A percentile compares a stretch with the other conserved stretches of the same genome.
phyloP scores from a whole-genome alignment of 2,888 invertebrate genomes.

The Cosmia trapezina region DNA sequence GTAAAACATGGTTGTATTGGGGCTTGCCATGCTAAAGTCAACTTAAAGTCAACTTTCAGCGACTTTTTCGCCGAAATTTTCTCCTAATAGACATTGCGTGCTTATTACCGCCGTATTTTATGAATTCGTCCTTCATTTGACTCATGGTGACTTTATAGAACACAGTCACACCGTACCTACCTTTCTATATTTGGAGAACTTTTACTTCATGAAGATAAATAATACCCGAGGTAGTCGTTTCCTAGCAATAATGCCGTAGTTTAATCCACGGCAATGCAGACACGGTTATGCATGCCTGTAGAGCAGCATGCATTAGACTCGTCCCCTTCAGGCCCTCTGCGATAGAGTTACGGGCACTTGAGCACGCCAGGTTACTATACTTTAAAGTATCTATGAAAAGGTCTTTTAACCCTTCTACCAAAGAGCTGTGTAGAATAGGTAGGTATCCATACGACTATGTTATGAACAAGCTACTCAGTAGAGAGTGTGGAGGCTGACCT shows the following conservation, averaged over 20 bases:
- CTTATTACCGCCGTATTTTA: slow-evolving; percentile 21
- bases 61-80: slow-evolving; percentile 2
- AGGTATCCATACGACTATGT: slow-evolving; percentile 11
- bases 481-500: slow-evolving; percentile 1
- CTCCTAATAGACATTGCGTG: slow-evolving; percentile 16
- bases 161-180: background rate
- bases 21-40: slow-evolving; percentile 7
- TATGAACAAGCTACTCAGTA: slow-evolving; percentile 33
- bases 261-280: slow-evolving; percentile 49
- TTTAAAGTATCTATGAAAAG: slow-evolving; percentile 55
- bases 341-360: slow-evolving; percentile 77
- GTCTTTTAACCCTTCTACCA: slow-evolving; percentile 44
- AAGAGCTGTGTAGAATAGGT: slow-evolving; percentile 18
- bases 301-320: slow-evolving; percentile 61
- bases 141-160: slow-evolving; percentile 14
- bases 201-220: slow-evolving; percentile 22
- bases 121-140: slow-evolving; percentile 26
- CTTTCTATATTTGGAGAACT: slow-evolving; percentile 4
- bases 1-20: background rate
- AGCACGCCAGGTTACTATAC: slow-evolving; percentile 71
- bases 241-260: slow-evolving; percentile 35
- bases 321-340: slow-evolving; percentile 62
- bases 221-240: slow-evolving; percentile 16
- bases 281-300: slow-evolving; percentile 58
- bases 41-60: background rate